These are phyloP conservation scores for Anhinga anhinga DNA, from an alignment of 2,113 vertebrate species.

Conservation along the genomic window DNA sequence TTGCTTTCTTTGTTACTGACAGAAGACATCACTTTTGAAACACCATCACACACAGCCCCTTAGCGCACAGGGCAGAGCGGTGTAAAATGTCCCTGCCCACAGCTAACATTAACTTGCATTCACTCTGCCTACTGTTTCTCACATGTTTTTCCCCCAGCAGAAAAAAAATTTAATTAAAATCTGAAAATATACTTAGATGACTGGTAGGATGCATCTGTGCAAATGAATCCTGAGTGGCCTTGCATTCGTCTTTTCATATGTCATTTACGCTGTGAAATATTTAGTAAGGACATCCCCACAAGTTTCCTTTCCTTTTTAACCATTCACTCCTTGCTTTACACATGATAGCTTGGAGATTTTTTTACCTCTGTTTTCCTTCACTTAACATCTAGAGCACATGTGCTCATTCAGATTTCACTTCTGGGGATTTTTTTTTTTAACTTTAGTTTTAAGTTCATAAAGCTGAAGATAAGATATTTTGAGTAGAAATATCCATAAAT, in stretches of 20 bases:
- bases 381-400: not conserved
- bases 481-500: not conserved
- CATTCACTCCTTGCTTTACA: not conserved
- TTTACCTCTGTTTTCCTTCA: not conserved
- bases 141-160: not conserved
- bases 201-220: not conserved
- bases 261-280: not conserved
- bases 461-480: not conserved
- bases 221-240: not conserved
- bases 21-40: not conserved
- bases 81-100: not conserved
- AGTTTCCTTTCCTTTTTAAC: not conserved
- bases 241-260: not conserved
- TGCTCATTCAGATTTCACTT: not conserved
- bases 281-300: not conserved
- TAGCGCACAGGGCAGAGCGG: rapidly evolving
- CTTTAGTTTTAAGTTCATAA: not conserved
- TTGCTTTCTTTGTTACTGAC: not conserved
- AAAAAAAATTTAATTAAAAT: not conserved
- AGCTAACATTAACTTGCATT: not conserved
- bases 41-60: not conserved
- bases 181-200: not conserved
- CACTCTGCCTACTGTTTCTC: not conserved
- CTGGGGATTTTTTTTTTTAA: not conserved
- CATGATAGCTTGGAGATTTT: not conserved